phyloP scores from a whole-genome alignment of 2,888 invertebrate genomes.

The Epistrophella euchroma region DNA sequence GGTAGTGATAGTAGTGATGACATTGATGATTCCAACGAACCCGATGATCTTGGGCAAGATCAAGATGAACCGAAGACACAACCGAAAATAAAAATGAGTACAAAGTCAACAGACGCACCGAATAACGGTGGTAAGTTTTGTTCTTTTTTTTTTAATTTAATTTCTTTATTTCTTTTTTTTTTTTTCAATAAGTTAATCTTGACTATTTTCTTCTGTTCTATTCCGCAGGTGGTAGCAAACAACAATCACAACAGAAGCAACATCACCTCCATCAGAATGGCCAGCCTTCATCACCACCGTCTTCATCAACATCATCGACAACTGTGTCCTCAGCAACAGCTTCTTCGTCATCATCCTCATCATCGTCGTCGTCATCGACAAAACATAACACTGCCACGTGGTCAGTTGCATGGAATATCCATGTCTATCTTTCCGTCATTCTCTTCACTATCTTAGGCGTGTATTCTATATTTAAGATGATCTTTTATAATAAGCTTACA shows the following conservation, averaged over 20 bases:
- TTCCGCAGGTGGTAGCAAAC: conserved; percentile 49
- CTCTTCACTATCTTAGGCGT: conserved; percentile 93
- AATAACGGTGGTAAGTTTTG: conserved; percentile 53
- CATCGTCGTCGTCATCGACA: conserved; percentile 75
- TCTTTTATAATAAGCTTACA: conserved; percentile 93
- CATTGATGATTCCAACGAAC: conserved; percentile 55
- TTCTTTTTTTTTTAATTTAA: not conserved
- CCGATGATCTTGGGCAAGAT: conserved; percentile 54
- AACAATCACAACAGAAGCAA: conserved; percentile 60
- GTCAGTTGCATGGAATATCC: conserved; percentile 95
- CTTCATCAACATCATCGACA: conserved; percentile 74
- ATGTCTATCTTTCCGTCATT: conserved; percentile 94
- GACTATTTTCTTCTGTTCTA: not conserved
- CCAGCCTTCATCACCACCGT: conserved; percentile 50
- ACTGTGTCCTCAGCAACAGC: conserved; percentile 65
- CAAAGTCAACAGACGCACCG: conserved; percentile 76
- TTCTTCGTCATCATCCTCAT: conserved; percentile 64
- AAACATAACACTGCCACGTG: conserved; percentile 85
- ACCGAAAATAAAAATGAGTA: conserved; percentile 78
- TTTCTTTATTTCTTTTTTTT: not conserved
- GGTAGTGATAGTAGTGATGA: conserved; percentile 57
- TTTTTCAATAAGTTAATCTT: not conserved
- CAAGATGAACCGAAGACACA: conserved; percentile 78
- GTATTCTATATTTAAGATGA: conserved; percentile 93
- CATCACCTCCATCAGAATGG: conserved; percentile 65